These are phyloP conservation scores for Hycleus cichorii DNA, from an alignment of 1,140 invertebrate species.

Conservation along the genomic window DNA sequence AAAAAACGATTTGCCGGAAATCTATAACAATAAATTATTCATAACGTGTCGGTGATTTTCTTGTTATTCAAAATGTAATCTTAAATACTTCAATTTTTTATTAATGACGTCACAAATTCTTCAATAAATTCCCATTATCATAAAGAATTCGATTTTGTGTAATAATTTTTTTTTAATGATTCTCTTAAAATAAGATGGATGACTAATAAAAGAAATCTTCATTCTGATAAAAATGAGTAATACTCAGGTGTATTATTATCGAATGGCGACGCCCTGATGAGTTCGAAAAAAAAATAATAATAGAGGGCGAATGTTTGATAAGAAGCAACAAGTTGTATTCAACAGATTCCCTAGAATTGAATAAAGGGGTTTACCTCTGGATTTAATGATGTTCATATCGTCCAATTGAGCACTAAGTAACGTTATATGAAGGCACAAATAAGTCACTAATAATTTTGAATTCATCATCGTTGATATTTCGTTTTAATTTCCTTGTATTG, in stretches of 20 bases:
- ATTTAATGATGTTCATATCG: too few relatives aligned
- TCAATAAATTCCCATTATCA: not conserved
- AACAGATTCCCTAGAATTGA: conserved; percentile 6
- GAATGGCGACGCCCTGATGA: not conserved
- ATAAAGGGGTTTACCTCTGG: conserved; percentile 2
- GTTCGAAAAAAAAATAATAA: not conserved
- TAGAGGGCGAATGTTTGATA: not conserved
- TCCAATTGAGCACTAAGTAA: too few relatives aligned
- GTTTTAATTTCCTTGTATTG: too few relatives aligned
- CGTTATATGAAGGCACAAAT: too few relatives aligned
- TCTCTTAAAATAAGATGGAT: not conserved
- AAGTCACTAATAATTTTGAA: too few relatives aligned
- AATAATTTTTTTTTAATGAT: too few relatives aligned
- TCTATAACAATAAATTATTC: too few relatives aligned
- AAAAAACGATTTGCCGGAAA: too few relatives aligned
- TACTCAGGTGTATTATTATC: too few relatives aligned
- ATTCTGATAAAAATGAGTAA: not conserved
- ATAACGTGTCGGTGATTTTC: too few relatives aligned
- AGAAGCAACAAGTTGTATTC: conserved; percentile 14
- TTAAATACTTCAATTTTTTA: not conserved
- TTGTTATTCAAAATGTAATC: too few relatives aligned
- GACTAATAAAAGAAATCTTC: not conserved
- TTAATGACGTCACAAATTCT: not conserved
- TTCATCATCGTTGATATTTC: too few relatives aligned
- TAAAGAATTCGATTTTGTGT: not conserved